Base-by-base conservation (phyloP, 2,113 vertebrate species). In the Rhinoptilus africanus region DNA sequence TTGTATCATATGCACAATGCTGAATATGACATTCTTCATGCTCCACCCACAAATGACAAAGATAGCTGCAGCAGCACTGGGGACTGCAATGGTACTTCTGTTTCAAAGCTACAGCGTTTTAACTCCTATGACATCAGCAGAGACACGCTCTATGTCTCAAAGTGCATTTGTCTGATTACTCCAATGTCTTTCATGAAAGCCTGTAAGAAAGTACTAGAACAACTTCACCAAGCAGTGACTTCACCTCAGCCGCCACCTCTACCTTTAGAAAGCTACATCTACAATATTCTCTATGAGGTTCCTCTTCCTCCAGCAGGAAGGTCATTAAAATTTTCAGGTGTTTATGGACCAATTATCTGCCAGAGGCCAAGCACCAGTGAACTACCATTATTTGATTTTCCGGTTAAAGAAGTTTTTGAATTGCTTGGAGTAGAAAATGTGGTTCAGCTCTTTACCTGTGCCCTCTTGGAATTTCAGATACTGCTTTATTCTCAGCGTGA, bases 1-100 rank as follows among this genome's bases (percentile, higher is more conserved):
- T 98, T 99, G 71, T 99, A 99, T 97, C 99, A 99, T 96, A 99
- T 99, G 99, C 99, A 99, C 98, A 99, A 99, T 23, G 99, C 99
- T 37, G 99, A 99, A 92, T 99, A 99, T 79, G 99, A 99, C 97
- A 99, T 99, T 94, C 98, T 99, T 88, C 99, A 98, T 96, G 97
- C 98, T 96, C 98, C 84, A 87, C 98, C 97, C 84, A 85, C 82
- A 79, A 98, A 98, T 64, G 98, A 97, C 85, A 97, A 76, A 94
- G 98, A 98, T 69, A 98, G 93, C 97, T 97, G 92, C 78, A 97
- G 96, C 97, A 93, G 92, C 88, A 95, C 98, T 35, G 97, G 98
- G 80, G 99, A 99, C 78, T 98, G 98, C 62, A 98, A 98, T 9
- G 98, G 98, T 19, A 98, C 99, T 41, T 98, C 98, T 94, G 98